These are phyloP conservation scores for Sula dactylatra DNA, from an alignment of 2,113 vertebrate species.

Conservation along the genomic window DNA sequence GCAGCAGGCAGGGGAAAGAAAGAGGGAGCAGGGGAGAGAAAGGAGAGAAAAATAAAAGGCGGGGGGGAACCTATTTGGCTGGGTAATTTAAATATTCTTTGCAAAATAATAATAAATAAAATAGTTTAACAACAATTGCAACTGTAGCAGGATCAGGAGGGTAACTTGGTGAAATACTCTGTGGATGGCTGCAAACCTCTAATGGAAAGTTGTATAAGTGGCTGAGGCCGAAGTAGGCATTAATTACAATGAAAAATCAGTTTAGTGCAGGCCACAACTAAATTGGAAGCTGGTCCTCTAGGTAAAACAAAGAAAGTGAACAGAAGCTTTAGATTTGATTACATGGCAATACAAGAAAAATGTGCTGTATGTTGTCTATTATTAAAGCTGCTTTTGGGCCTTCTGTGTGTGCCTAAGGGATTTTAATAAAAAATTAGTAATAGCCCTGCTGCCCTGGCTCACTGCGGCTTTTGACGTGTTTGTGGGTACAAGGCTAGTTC, in stretches of 20 bases:
- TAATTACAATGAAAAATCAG: conserved; percentile 90
- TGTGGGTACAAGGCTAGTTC: conserved; percentile 61
- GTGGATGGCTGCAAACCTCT: conserved; percentile 78
- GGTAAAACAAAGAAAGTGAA: conserved; percentile 86
- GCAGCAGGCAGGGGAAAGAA: conserved; percentile 63
- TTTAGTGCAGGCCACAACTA: conserved; percentile 83
- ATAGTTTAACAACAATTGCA: conserved; percentile 71
- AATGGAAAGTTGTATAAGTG: conserved; percentile 81
- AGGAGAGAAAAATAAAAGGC: conserved; percentile 55
- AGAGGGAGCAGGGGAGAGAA: not conserved
- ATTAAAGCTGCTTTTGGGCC: conserved; percentile 85
- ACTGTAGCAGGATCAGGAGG: conserved; percentile 52
- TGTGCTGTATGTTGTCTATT: conserved; percentile 82
- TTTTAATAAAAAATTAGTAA: conserved; percentile 88
- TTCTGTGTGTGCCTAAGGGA: conserved; percentile 79
- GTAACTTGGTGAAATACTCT: conserved; percentile 74
- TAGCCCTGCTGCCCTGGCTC: conserved; percentile 76
- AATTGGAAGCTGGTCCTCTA: conserved; percentile 86
- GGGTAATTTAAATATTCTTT: conserved; percentile 62
- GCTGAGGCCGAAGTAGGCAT: conserved; percentile 84
- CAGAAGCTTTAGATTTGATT: conserved; percentile 85
- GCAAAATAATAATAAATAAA: conserved; percentile 47
- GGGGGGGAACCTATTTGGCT: conserved; percentile 46
- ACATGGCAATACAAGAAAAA: conserved; percentile 86
- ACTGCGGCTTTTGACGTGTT: conserved; percentile 59